Percentiles rank a stretch among this genome's conserved stretches.
These are phyloP conservation scores for Nothoprocta pentlandii DNA, from an alignment of 2,113 vertebrate species.

Conservation along the genomic window DNA sequence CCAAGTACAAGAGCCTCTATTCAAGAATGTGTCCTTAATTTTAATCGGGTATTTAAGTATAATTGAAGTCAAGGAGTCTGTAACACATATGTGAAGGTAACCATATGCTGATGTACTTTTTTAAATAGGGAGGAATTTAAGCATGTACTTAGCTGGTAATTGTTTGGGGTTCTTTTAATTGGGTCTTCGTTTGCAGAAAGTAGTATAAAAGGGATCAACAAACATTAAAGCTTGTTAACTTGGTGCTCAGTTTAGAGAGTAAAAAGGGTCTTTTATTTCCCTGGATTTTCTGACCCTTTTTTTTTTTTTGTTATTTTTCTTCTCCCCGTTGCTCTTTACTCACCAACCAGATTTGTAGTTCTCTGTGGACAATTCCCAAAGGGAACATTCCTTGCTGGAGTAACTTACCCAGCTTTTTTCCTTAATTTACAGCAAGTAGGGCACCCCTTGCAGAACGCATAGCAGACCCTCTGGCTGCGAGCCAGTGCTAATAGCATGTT, in stretches of 20 bases:
- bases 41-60: conserved; percentile 53
- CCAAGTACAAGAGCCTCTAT: conserved; percentile 15
- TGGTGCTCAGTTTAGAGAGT: background rate
- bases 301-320: conserved; percentile 65
- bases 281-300: conserved; percentile 58
- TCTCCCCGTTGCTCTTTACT: conserved; percentile 33
- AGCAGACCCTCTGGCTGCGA: conserved; percentile 38
- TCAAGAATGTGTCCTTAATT: conserved; percentile 49
- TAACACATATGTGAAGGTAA: conserved; percentile 31
- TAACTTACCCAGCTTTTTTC: conserved; percentile 48
- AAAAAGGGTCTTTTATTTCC: conserved; percentile 43
- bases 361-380: conserved; percentile 58
- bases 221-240: conserved; percentile 28
- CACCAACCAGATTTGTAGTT: conserved; percentile 27
- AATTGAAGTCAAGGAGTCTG: conserved; percentile 43
- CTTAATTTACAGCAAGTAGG: conserved; percentile 21
- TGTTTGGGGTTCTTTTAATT: accelerated
- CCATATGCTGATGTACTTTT: conserved; percentile 26
- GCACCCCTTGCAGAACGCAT: conserved; percentile 42
- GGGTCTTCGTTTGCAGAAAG: background rate
- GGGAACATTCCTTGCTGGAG: conserved; percentile 20
- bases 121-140: background rate
- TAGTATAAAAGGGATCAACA: background rate
- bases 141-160: background rate
- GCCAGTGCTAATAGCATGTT: conserved; percentile 53